phyloP scores from a whole-genome alignment of 2,888 invertebrate genomes.

The Eupithecia abbreviata region DNA sequence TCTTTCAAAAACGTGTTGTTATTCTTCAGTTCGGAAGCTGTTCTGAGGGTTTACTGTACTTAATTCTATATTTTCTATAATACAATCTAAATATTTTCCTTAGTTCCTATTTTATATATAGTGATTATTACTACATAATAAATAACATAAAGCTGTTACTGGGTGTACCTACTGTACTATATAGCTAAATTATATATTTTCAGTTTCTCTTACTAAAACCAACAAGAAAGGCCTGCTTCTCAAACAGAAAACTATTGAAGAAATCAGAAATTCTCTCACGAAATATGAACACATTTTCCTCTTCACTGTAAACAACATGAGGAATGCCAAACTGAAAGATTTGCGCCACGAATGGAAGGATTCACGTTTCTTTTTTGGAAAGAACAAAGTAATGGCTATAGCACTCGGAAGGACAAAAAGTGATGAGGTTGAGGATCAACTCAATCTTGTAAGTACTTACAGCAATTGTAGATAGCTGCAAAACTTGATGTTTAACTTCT shows the following conservation, averaged over 20 bases:
- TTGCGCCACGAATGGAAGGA: conserved; percentile 94
- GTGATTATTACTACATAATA: no score
- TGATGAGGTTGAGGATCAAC: conserved; percentile 91
- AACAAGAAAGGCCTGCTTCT: conserved; percentile 94
- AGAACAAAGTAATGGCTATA: conserved; percentile 97
- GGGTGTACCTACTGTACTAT: not conserved
- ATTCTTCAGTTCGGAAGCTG: no score
- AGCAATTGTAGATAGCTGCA: not conserved
- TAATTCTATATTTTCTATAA: no score
- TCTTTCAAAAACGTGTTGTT: not conserved
- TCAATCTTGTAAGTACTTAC: conserved; percentile 84
- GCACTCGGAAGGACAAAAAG: conserved; percentile 93
- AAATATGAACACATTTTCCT: conserved; percentile 94
- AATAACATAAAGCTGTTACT: not conserved
- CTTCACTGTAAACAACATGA: conserved; percentile 95
- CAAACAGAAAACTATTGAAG: conserved; percentile 95
- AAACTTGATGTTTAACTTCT: no score
- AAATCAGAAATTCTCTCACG: conserved; percentile 91
- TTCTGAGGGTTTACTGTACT: no score
- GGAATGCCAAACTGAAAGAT: conserved; percentile 94
- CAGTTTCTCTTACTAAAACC: conserved; percentile 97
- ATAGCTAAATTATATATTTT: conserved; percentile 59
- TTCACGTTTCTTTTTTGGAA: conserved; percentile 98
- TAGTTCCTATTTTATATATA: no score
- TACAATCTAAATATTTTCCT: no score